Evolutionary conservation across 2,797 vertebrate species (phyloP).

Genomic region (Gymnothorax javanicus): DNA sequence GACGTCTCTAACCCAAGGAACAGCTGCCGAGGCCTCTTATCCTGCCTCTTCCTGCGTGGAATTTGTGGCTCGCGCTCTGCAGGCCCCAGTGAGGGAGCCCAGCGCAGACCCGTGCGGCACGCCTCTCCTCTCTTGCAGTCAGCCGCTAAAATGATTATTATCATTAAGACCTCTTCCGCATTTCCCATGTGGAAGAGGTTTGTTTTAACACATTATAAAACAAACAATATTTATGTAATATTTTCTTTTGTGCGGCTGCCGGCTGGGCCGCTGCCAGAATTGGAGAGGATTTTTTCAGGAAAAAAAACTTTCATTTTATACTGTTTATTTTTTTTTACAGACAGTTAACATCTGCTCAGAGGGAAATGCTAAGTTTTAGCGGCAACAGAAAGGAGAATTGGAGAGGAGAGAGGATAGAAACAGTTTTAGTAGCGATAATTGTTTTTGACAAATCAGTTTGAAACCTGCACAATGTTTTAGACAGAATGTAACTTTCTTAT

Average conservation of each 20-base stretch:
- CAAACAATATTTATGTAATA: constrained; percentile 59
- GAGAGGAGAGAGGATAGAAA: constrained; percentile 11
- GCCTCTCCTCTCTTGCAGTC: constrained; percentile 37
- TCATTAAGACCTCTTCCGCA: constrained; percentile 51
- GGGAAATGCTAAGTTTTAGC: neutral
- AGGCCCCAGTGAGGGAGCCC: neutral
- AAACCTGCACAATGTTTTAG: neutral
- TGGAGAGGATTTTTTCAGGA: constrained; percentile 25
- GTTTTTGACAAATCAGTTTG: neutral
- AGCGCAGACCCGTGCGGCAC: constrained; percentile 15
- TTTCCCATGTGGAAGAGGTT: constrained; percentile 46
- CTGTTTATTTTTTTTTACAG: constrained; percentile 48
- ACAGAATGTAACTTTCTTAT: neutral
- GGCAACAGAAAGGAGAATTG: constrained; percentile 21
- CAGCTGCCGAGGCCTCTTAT: neutral
- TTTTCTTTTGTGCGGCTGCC: constrained; percentile 59
- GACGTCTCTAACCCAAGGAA: neutral
- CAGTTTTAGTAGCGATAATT: constrained; percentile 12
- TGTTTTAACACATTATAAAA: constrained; percentile 54
- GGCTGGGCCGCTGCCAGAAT: constrained; percentile 50
- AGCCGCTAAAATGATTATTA: constrained; percentile 58
- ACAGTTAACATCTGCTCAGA: constrained; percentile 58
- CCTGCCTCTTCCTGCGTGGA: neutral
- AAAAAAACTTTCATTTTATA: constrained; percentile 32
- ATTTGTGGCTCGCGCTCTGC: neutral